These are phyloP conservation scores for Pseudorhiza aurosa DNA, from an alignment of 30 jellyfish, hydroid and myxozoan genomes.

Conservation along the genomic window DNA sequence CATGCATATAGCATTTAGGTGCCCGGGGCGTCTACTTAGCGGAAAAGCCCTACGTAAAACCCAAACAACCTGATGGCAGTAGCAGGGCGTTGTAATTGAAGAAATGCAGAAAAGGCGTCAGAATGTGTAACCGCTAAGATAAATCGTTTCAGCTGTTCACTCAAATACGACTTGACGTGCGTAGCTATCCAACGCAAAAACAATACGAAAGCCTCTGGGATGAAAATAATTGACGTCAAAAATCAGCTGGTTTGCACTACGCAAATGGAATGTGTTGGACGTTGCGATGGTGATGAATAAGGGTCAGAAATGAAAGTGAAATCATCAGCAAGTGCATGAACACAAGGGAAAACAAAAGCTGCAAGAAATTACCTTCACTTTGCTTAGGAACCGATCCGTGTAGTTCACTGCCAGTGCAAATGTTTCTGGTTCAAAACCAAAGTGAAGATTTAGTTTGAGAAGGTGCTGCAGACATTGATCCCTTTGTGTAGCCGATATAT, in stretches of 20 bases:
- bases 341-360: neutral
- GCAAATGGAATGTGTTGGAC: neutral
- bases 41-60: too few species aligned
- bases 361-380: constrained; percentile 49
- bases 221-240: neutral
- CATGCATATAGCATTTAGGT: too few species aligned
- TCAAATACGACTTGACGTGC: too few species aligned
- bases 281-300: neutral
- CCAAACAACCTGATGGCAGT: too few species aligned
- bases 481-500: constrained; percentile 69
- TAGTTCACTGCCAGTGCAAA: constrained; percentile 73
- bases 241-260: constrained; percentile 1
- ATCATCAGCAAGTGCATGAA: neutral
- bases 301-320: neutral
- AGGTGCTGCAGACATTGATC: constrained; percentile 74
- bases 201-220: too few species aligned
- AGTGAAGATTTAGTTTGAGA: constrained; percentile 73
- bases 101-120: too few species aligned
- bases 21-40: too few species aligned
- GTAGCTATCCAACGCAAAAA: too few species aligned
- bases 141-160: too few species aligned
- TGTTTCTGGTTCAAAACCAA: constrained; percentile 84
- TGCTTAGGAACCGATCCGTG: constrained; percentile 74
- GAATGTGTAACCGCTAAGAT: too few species aligned
- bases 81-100: too few species aligned